Base-by-base conservation (phyloP, 1,140 invertebrate genomes). In the Apolygus lucorum region DNA sequence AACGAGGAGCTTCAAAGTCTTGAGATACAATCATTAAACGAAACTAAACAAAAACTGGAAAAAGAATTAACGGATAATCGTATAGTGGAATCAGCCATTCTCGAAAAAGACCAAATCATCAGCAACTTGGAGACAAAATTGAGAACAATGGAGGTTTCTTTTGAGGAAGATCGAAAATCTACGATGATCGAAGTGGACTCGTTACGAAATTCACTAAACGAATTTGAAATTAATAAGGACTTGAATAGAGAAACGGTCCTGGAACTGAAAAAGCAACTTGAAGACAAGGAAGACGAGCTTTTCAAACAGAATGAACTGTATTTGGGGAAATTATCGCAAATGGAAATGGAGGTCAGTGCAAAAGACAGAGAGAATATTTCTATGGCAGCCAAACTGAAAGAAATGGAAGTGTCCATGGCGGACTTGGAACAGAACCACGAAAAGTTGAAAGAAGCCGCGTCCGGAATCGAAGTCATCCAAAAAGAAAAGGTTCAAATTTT, bases 201-300 rank as follows among this genome's bases (percentile, higher is more conserved):
- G 4, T 24, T 59, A 4, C 11, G 54, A 22, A 59, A 59, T 22
- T 59, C 29, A 25, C 13, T 63, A 24, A 28, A 49, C n/a, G 67
- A 72, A 52, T 69, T 69, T 49, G 52, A 68, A 14, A 72, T 72
- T 17, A 21, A 69, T 28, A 72, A 72, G 28, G 71, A 72, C n/a
- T 49, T 72, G 11, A 62, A 54, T 17, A 68, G 28, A 29, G 54
- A 70, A 42, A 72, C 68, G 42, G 52, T 69, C 49, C 24, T 49
- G 2, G 70, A 71, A 52, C 25, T 69, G 67, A 72, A 71, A 49
- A 68, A 67, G 1, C 66, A 67, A 17, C 52, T 74, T 14, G 63
- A 71, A 68, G 29, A 67, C 1, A 62, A 67, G 63, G 68, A 71
- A 64, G 68, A 64, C 29, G 34, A 69, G 21, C 49, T 72, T 13